These are phyloP conservation scores for Microtus agrestis DNA, from an alignment of 2,797 vertebrate genomes.

Conservation along the genomic window DNA sequence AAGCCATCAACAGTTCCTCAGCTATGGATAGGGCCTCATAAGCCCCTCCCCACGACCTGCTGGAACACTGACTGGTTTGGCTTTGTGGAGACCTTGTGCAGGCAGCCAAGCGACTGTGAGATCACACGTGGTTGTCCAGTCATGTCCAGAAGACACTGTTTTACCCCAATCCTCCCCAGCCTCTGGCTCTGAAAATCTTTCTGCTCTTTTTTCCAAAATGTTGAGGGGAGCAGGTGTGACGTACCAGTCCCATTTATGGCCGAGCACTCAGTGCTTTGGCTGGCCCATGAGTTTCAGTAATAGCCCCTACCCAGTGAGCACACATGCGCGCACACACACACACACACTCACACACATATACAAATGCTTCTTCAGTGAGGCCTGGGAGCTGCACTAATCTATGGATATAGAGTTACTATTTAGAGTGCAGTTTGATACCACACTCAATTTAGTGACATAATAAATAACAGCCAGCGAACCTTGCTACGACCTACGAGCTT, in stretches of 20 bases:
- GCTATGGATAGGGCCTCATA: background rate
- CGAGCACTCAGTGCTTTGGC: background rate
- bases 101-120: background rate
- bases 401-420: background rate
- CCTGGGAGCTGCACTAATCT: background rate
- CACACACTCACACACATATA: background rate
- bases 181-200: background rate
- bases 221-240: background rate
- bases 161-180: background rate
- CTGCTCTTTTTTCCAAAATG: background rate
- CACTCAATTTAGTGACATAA: background rate
- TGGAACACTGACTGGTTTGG: background rate
- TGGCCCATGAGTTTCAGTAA: background rate
- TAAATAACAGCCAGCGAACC: background rate
- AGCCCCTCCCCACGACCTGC: background rate
- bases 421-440: background rate
- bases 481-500: background rate
- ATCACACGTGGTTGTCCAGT: background rate
- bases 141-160: background rate
- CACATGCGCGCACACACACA: background rate
- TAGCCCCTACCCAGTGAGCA: background rate
- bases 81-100: background rate
- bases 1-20: background rate
- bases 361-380: background rate
- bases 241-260: background rate